Evolutionary conservation across 2,797 vertebrate species (phyloP).

Genomic region (Buphagus erythrorhynchus): DNA sequence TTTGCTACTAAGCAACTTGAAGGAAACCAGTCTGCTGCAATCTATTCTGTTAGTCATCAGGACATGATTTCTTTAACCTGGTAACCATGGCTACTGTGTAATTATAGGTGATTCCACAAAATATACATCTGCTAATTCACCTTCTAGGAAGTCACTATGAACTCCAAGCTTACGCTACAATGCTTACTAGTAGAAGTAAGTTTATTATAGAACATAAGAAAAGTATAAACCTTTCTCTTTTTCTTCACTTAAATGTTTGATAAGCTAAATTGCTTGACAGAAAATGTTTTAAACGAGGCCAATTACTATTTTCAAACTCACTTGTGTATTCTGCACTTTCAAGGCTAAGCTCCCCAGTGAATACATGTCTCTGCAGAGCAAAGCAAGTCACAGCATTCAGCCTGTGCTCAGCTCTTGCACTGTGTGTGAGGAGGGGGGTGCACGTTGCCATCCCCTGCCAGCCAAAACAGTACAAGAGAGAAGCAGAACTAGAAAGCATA

Average conservation of each 20-base stretch:
- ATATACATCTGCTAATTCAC: neutral
- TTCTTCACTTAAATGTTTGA: neutral
- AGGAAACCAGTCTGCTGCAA: neutral
- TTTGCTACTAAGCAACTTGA: neutral
- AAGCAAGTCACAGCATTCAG: neutral
- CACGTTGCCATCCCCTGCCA: neutral
- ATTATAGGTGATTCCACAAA: neutral
- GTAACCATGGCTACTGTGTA: conserved; percentile 23
- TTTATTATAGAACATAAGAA: neutral
- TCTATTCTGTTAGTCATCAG: neutral
- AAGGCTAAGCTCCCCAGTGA: neutral
- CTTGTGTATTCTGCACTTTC: neutral
- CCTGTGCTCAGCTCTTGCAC: neutral
- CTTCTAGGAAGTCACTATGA: neutral
- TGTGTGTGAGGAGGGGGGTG: rapidly evolving
- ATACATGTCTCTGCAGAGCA: neutral
- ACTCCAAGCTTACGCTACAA: neutral
- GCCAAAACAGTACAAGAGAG: neutral
- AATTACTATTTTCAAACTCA: neutral
- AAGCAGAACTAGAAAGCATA: neutral
- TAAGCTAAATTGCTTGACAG: neutral
- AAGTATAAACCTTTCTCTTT: neutral
- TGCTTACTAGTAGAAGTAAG: neutral
- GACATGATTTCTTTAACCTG: neutral
- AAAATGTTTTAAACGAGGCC: neutral